Evolutionary conservation across 1,140 invertebrate genomes (phyloP).

Genomic region (Drosophila nebulosa): DNA sequence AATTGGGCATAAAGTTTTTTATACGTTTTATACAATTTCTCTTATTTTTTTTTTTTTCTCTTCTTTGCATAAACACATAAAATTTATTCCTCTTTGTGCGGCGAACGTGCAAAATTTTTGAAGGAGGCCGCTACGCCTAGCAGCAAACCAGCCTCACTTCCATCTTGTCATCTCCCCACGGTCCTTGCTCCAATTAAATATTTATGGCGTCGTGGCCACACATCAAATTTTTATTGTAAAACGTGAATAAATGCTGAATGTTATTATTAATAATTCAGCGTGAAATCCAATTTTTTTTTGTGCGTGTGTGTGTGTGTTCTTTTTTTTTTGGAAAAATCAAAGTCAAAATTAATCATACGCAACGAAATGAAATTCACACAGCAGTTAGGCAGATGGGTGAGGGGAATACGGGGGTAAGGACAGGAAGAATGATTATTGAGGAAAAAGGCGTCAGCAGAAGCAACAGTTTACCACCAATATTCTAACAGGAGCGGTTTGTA

Average conservation of each 20-base stretch:
- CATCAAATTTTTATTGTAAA: background rate
- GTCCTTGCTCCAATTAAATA: background rate
- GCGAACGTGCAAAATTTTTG: background rate
- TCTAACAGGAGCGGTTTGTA: no score
- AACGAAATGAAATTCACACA: background rate
- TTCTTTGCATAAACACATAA: slow-evolving; percentile 1
- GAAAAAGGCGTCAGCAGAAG: background rate
- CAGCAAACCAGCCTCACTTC: no score
- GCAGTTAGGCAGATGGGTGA: background rate
- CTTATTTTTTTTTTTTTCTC: background rate
- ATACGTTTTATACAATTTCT: slow-evolving; percentile 1
- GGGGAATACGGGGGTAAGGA: background rate
- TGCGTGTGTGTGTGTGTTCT: no score
- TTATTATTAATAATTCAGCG: slow-evolving; percentile 1
- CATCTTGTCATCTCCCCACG: background rate
- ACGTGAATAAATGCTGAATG: background rate
- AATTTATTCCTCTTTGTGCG: background rate
- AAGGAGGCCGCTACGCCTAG: background rate
- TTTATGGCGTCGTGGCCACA: slow-evolving; percentile 1
- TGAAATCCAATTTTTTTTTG: background rate
- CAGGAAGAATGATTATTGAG: background rate
- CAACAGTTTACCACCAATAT: background rate
- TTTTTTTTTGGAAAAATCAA: background rate
- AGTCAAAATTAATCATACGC: slow-evolving; percentile 1
- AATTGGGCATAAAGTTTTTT: slow-evolving; percentile 43